phyloP scores from a whole-genome alignment of 2,113 vertebrate genomes.

The Macquaria australasica region DNA sequence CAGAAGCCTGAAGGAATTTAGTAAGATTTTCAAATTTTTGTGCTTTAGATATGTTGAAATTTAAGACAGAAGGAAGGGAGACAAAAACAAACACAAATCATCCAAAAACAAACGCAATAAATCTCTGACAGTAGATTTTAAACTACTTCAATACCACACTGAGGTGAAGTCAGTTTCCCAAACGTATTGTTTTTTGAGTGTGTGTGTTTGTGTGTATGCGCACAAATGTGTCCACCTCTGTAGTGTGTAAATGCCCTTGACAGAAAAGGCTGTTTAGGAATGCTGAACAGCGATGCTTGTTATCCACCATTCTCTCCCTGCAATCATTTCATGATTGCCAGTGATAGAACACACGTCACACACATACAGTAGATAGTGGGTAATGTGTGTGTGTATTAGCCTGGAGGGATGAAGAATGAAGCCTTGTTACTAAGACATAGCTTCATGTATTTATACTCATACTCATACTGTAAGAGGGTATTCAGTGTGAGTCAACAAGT shows the following conservation, averaged over 20 bases:
- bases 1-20: neutral
- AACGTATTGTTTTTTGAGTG: slow-evolving; percentile 18
- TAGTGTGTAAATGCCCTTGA: slow-evolving; percentile 63
- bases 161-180: slow-evolving; percentile 23
- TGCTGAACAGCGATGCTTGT: slow-evolving; percentile 65
- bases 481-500: neutral
- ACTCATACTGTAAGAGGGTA: neutral
- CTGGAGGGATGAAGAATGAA: neutral
- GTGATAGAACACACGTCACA: slow-evolving; percentile 66
- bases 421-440: neutral
- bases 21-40: slow-evolving; percentile 10
- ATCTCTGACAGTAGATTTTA: slow-evolving; percentile 26
- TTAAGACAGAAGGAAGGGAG: neutral
- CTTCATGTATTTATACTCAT: neutral
- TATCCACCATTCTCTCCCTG: slow-evolving; percentile 66
- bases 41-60: slow-evolving; percentile 17
- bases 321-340: slow-evolving; percentile 75
- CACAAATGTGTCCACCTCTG: slow-evolving; percentile 2
- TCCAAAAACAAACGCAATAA: slow-evolving; percentile 21
- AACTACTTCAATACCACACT: slow-evolving; percentile 17
- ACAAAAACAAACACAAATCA: slow-evolving; percentile 39
- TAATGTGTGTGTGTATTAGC: neutral
- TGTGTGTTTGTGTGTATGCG: neutral
- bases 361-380: slow-evolving; percentile 25
- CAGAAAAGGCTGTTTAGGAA: slow-evolving; percentile 68